Evolutionary conservation across 2,888 invertebrate genomes (phyloP).

Genomic region (Aethes cnicana): DNA sequence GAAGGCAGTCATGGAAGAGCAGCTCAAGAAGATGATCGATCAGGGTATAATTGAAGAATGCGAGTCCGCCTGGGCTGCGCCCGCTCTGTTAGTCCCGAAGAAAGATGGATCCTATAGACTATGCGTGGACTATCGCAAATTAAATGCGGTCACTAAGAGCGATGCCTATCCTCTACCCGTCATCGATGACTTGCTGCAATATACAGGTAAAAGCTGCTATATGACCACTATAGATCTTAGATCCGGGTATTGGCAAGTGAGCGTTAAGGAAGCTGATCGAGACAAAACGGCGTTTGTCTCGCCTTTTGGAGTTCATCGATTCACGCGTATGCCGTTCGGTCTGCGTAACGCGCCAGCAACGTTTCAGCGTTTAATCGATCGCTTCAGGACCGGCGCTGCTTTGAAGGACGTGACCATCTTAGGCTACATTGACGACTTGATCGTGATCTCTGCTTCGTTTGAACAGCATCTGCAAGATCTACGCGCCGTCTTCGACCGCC

Average conservation of each 20-base stretch:
- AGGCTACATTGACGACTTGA: no score
- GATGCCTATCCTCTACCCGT: slow-evolving; percentile 51
- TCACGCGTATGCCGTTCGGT: no score
- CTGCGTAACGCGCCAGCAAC: no score
- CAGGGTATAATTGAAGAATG: slow-evolving; percentile 51
- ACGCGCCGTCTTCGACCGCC: slow-evolving; percentile 41
- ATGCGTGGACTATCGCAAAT: slow-evolving; percentile 48
- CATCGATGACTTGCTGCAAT: slow-evolving; percentile 54
- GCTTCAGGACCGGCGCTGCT: no score
- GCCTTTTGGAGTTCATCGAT: no score
- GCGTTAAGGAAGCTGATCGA: no score
- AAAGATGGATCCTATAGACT: slow-evolving; percentile 41
- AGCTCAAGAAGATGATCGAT: slow-evolving; percentile 44
- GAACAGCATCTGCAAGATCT: not conserved
- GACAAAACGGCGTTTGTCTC: no score
- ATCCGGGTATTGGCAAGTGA: no score
- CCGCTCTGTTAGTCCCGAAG: slow-evolving; percentile 50
- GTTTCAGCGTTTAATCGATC: no score
- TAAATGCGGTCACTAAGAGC: slow-evolving; percentile 35
- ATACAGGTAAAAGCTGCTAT: slow-evolving; percentile 38
- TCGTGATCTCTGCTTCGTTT: no score
- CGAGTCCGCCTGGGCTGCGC: slow-evolving; percentile 52
- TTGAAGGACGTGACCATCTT: no score
- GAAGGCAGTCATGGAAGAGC: not conserved
- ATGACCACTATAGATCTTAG: no score